Evolutionary conservation across 2,797 vertebrate species (phyloP), one percentile per base, ranked within the genome.

Genomic region (Onychomys torridus): DNA sequence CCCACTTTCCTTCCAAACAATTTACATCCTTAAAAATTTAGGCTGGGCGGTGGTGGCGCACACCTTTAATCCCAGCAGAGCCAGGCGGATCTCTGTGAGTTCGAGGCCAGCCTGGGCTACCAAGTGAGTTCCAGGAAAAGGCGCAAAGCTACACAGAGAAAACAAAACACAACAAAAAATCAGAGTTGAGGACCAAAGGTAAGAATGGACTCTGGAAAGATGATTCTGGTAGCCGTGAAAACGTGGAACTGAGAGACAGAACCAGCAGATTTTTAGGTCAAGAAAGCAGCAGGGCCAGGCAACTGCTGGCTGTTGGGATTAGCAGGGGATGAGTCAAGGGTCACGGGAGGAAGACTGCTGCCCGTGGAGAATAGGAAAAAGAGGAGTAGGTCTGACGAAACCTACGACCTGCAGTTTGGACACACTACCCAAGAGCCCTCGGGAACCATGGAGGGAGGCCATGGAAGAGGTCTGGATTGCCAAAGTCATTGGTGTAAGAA

Each of bases 241-340:
- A 89, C 34, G 40, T 91, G 67, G 43, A 96, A 89, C 21, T 23
- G 75, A 97, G 34, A 82, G 34, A 77, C 32, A 76, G 73, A 94
- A 63, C 21, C 71, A 93, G 94, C 27, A 43, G 77, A 87, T 63
- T 89, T 67, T 85, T 77, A 89, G 65, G 29, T 73, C 55, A 94
- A 77, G n/a, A 94, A 83, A 59, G 77, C 61, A 75, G 73, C 13
- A 85, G 77, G 55, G 67, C 25, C 40, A 83, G 86, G 52, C 7
- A 63, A 85, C 88, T 63, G 82, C 11, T 12, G 37, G 84, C 16
- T 81, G 1, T 32, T 71, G 34, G 77, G 73, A 79, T 92, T 37
- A 83, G 21, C 29, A 61, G 40, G 87, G 25, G 32, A 85, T 32
- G 59, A 89, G 57, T 79, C 29, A 93, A 95, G 95, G 73, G 65